Evolutionary conservation across 2,888 invertebrate species (phyloP).

Genomic region (Galerucella pusilla): DNA sequence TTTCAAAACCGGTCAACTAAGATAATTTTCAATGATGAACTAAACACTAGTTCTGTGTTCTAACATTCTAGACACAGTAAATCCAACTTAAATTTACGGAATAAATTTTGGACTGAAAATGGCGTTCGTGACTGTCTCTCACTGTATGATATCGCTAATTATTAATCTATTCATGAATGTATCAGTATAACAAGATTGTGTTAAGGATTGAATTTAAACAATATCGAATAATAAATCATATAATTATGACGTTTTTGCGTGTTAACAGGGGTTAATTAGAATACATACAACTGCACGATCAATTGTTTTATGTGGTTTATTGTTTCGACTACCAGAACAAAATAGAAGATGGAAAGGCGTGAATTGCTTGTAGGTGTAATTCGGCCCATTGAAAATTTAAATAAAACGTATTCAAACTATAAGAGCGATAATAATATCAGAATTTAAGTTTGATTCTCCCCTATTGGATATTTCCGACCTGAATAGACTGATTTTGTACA

Average conservation of each 20-base stretch:
- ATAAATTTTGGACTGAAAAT: too few relatives aligned
- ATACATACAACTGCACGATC: constrained; percentile 24
- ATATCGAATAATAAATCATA: constrained; percentile 10
- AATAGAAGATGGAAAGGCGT: constrained; percentile 4
- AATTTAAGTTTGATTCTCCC: too few relatives aligned
- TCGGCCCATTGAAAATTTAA: background rate
- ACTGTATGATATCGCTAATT: too few relatives aligned
- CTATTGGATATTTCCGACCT: too few relatives aligned
- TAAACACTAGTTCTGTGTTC: too few relatives aligned
- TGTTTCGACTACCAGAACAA: constrained; percentile 3
- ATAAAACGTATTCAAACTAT: background rate
- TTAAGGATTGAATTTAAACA: constrained; percentile 2
- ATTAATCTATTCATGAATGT: background rate
- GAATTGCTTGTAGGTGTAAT: constrained; percentile 4
- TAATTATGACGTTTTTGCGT: constrained; percentile 4
- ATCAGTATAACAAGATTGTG: background rate
- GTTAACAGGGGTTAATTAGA: constrained; percentile 31
- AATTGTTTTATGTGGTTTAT: constrained; percentile 27
- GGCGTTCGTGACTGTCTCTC: too few relatives aligned
- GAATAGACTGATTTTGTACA: too few relatives aligned
- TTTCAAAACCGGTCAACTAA: too few relatives aligned
- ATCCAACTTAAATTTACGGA: too few relatives aligned
- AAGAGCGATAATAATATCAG: too few relatives aligned
- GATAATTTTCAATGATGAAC: too few relatives aligned
- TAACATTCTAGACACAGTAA: too few relatives aligned